Conservation (phyloP, 2,113 vertebrate species). For the Leptosomus discolor region DNA sequence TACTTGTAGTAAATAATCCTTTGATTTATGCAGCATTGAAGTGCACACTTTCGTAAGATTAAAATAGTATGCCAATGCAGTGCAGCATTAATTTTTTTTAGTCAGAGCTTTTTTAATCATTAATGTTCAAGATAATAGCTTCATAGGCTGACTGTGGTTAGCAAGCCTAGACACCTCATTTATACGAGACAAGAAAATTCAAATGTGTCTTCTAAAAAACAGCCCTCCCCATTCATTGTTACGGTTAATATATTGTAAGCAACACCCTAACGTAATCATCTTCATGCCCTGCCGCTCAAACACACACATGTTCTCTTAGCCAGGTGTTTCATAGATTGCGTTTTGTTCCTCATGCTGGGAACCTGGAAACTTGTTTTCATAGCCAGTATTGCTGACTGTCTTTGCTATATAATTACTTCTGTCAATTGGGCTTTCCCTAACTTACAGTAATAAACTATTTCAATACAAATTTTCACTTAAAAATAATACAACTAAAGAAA, state of each 20-base stretch:
- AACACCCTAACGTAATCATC: not conserved
- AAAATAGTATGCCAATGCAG: not conserved
- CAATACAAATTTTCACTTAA: not conserved
- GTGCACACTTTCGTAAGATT: not conserved
- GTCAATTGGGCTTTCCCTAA: not conserved
- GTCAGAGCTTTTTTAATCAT: not conserved
- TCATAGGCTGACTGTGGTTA: not conserved
- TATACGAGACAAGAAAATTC: not conserved
- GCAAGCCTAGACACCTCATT: not conserved
- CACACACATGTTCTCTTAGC: not conserved
- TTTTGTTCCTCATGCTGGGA: not conserved
- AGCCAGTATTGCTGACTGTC: not conserved
- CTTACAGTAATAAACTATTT: not conserved
- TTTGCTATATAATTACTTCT: not conserved
- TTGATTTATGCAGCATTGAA: not conserved
- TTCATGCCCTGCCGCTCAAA: not conserved
- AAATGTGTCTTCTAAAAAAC: not conserved
- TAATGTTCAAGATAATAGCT: not conserved
- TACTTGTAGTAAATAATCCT: not conserved
- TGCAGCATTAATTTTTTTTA: not conserved
- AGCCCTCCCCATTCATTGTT: not conserved
- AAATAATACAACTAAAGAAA: not conserved
- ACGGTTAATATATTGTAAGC: not conserved
- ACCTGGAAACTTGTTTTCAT: not conserved
- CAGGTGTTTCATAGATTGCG: not conserved